Evolutionary conservation across 1,140 invertebrate species (phyloP), one percentile per base, ranked within the genome.

Genomic region (Trypoxylus dichotomus): DNA sequence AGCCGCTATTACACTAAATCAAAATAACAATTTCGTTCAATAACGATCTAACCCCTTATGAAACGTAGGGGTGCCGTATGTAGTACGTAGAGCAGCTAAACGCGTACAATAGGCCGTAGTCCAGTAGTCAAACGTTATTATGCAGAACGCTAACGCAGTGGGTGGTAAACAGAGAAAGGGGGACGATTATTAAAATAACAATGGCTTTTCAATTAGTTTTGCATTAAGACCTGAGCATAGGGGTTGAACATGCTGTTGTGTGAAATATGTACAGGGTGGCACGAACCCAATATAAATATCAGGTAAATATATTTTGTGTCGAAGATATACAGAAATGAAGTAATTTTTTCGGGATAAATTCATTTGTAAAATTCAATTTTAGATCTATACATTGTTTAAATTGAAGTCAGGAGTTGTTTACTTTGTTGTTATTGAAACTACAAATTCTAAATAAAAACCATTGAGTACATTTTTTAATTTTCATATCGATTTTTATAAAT

Each of bases 201-300:
- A 68, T 68, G 60, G 60, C 60, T 27, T 68, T 68, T 68, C 60
- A 68, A 68, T 68, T 68, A 68, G 60, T 68, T 68, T 68, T 68
- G 24, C 27, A 68, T 68, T 68, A 68, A 54, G 60, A 2, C 58
- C 13, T 10, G 60, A 29, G 60, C 11, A 27, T 68, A 68, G 21
- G 60, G 60, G 60, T 68, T 29, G 60, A 54, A 54, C 32, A 8
- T 37, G 32, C 10, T 37, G 32, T 37, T 37, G 32, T 37, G 32
- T 37, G 10, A 37, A 37, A 37, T 37, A 37, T 8, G 32, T 8
- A 37, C 32, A 37, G n/a, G n/a, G n/a, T n/a, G n/a, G n/a, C n/a
- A n/a, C n/a, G n/a, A n/a, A n/a, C n/a, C n/a, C n/a, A n/a, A n/a
- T n/a, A n/a, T n/a, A n/a, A n/a, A n/a, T n/a, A n/a, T n/a, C n/a